Evolutionary conservation across 2,888 invertebrate genomes (phyloP), one percentile per base, ranked within the genome.

Genomic region (Molorchus minor): DNA sequence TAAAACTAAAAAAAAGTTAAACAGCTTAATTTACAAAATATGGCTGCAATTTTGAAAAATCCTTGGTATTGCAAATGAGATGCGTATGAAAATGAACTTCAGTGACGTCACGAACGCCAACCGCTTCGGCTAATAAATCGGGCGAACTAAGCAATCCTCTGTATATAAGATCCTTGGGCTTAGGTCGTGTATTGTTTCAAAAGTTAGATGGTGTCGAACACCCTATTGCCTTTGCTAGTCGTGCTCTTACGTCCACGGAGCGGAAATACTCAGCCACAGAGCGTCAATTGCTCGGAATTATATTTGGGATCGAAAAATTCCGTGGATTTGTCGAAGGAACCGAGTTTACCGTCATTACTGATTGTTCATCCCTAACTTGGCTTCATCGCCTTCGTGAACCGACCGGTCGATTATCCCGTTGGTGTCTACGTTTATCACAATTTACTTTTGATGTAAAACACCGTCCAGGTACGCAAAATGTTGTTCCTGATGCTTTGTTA

Each of bases 281-380:
- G 45, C 33, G 59, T 35, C 69, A 72, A 56, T 47, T 62, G 2
- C 40, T 63, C 1, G 64, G 67, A 2, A 57, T 67, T 4, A 38
- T 71, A 15, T 58, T 62, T 46, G 56, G 58, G 0, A 59, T 71
- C 4, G 67, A 69, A 29, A 64, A 67, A 21, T 70, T 71, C 56
- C 40, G 69, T n/a, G 56, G 62, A 10, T 73, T 71, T 60, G 43
- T 72, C 7, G 66, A 74, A 44, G 71, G 69, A 2, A 62, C 64
- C 8, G 45, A 43, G 3, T 67, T 69, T 51, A 61, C 53, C 0
- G 56, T 69, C 7, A 44, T 65, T 29, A 64, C 74, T 1, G 73
- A 74, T 58, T 69, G 71, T 30, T 54, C 61, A n/a, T 68, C 69
- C 3, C 47, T 75, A 0, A 47, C 64, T 21, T 73, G 71, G 71